Percentiles rank a stretch among this genome's conserved stretches.
Evolutionary conservation across 30 jellyfish, hydroid and myxozoan species (phyloP).

Genomic region (Sanderia malayensis): DNA sequence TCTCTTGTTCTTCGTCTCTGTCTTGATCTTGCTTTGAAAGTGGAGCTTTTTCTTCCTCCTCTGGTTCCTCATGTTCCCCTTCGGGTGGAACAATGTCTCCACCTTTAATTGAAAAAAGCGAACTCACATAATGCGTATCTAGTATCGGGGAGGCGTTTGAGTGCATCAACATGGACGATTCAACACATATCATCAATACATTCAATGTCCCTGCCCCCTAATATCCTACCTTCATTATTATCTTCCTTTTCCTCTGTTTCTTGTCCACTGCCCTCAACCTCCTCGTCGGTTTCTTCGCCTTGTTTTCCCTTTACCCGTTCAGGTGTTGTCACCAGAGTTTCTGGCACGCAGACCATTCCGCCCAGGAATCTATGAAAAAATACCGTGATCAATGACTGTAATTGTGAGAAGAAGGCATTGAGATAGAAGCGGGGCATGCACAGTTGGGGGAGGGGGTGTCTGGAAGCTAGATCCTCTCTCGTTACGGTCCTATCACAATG

Average conservation of each 20-base stretch:
- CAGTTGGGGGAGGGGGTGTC: no score
- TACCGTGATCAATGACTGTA: no score
- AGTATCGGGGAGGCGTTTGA: no score
- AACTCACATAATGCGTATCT: no score
- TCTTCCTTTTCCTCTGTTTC: slow-evolving; percentile 22
- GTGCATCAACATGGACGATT: no score
- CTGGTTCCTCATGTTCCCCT: neutral
- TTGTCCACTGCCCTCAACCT: slow-evolving; percentile 5
- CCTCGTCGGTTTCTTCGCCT: neutral
- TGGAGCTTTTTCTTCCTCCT: neutral
- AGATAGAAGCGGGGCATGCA: no score
- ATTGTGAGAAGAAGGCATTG: no score
- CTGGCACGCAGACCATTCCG: slow-evolving; percentile 40
- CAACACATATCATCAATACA: no score
- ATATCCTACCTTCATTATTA: slow-evolving; percentile 4
- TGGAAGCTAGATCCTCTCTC: no score
- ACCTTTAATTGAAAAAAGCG: no score
- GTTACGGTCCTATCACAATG: no score
- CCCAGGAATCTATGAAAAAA: slow-evolving; percentile 14
- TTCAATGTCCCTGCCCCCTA: no score
- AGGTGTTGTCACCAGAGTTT: slow-evolving; percentile 4
- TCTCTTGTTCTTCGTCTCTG: neutral
- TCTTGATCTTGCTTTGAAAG: neutral
- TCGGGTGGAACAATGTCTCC: slow-evolving; percentile 4
- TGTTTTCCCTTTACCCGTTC: neutral